Evolutionary conservation across 64 coral and sea anemone species (phyloP).

Genomic region (Montipora efflorescens): DNA sequence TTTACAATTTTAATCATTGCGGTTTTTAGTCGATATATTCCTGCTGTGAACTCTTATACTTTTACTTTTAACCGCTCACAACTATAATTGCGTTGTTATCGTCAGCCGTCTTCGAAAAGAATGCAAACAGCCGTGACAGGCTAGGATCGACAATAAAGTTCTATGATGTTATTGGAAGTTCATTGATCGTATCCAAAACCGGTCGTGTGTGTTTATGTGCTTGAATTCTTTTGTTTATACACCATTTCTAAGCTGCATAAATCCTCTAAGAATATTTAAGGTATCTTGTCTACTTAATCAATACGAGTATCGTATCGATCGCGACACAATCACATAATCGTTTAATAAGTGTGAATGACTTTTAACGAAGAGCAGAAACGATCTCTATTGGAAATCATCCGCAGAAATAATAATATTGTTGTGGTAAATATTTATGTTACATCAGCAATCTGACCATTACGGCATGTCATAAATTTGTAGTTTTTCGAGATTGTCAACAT

Average conservation of each 20-base stretch:
- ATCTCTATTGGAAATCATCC: too few species aligned
- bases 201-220: conserved; percentile 18
- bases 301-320: neutral
- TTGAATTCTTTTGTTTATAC: conserved; percentile 1
- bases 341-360: too few species aligned
- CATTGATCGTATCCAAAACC: conserved; percentile 28
- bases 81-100: neutral
- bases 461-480: too few species aligned
- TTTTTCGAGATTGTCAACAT: too few species aligned
- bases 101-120: neutral
- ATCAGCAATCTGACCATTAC: too few species aligned
- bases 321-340: neutral
- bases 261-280: neutral
- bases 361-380: too few species aligned
- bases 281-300: neutral
- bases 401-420: too few species aligned
- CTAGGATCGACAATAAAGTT: neutral
- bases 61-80: neutral
- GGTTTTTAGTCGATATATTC: conserved; percentile 18
- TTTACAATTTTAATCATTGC: neutral
- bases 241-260: neutral
- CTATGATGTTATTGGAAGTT: conserved; percentile 32
- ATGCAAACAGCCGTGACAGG: neutral
- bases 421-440: too few species aligned
- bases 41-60: neutral